Evolutionary conservation across 2,113 vertebrate species (phyloP).

Genomic region (Crotalus tigris): DNA sequence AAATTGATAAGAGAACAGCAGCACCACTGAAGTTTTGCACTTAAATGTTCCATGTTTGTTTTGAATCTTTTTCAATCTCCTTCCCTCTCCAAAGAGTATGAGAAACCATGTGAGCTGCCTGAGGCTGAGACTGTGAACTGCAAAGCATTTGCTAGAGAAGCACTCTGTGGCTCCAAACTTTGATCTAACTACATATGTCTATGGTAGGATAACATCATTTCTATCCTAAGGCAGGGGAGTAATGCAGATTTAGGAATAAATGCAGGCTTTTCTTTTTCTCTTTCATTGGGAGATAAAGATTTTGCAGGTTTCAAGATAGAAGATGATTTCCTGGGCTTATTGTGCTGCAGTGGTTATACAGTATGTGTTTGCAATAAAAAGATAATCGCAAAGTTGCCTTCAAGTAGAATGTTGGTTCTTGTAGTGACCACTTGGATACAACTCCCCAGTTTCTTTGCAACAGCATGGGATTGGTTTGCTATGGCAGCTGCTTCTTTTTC

Average conservation of each 20-base stretch:
- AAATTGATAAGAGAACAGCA: neutral
- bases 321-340: slow-evolving; percentile 1
- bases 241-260: slow-evolving; percentile 11
- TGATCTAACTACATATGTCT: slow-evolving; percentile 11
- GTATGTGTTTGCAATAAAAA: neutral
- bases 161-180: neutral
- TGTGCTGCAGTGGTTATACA: neutral
- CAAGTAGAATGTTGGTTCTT: neutral
- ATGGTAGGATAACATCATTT: slow-evolving; percentile 18
- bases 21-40: neutral
- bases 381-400: neutral
- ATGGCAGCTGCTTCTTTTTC: neutral
- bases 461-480: neutral
- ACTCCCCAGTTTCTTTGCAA: neutral
- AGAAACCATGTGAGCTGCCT: neutral
- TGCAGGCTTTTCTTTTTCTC: neutral
- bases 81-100: slow-evolving; percentile 1
- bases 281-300: neutral
- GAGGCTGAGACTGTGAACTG: neutral
- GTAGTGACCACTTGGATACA: neutral
- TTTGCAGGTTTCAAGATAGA: slow-evolving; percentile 15
- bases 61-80: neutral
- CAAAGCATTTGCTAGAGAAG: slow-evolving; percentile 6
- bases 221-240: slow-evolving; percentile 12
- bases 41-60: neutral